Base-by-base conservation (phyloP, 1,140 invertebrate species). In the Psix sp. region DNA sequence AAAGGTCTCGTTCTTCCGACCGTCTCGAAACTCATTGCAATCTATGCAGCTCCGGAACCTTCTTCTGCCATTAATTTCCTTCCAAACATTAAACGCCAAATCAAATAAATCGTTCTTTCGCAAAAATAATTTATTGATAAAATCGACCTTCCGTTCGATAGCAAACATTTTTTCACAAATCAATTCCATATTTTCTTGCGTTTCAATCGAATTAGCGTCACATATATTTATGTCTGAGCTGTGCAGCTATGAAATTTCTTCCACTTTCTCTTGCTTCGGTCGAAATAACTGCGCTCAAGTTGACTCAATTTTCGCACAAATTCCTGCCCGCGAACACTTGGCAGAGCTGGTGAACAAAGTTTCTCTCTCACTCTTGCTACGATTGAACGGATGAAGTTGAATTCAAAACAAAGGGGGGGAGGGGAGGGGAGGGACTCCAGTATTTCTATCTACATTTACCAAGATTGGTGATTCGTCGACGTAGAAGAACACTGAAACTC, bases 351-450 rank as follows among this genome's bases (percentile, higher is more conserved):
- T 29, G 49, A 63, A 63, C 42, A 65, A 65, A 72, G 43, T 72
- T 73, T 73, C 54, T 42, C 57, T 45, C 39, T 42, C 17, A 9
- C 35, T 39, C 4, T 10, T 14, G 10, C 33, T 11, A 35, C 40
- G 26, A 73, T 73, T 48, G 54, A 73, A 54, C 36, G 36, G 39
- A 65, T 59, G 39, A 60, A 73, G 60, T 57, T 57, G 18, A 46
- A 40, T 56, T 36, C 38, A 57, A 71, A 65, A 72, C 46, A 70
- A 48, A 57, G 18, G 11, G 38, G 29, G 18, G 36, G 20, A 45
- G 14, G 40, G 42, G 11, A 10, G 36, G 35, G 39, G n/a, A 10
- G 46, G 42, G n/a, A n/a, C n/a, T n/a, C n/a, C 6, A 36, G 54
- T 56, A 57, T 62, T 62, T 54, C 33, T 42, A 57, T 62, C 54